A percentile compares a stretch with the other conserved stretches of the same genome.
These are phyloP conservation scores for Muscicapa comitata DNA, from an alignment of 2,797 vertebrate genomes.

Conservation along the genomic window DNA sequence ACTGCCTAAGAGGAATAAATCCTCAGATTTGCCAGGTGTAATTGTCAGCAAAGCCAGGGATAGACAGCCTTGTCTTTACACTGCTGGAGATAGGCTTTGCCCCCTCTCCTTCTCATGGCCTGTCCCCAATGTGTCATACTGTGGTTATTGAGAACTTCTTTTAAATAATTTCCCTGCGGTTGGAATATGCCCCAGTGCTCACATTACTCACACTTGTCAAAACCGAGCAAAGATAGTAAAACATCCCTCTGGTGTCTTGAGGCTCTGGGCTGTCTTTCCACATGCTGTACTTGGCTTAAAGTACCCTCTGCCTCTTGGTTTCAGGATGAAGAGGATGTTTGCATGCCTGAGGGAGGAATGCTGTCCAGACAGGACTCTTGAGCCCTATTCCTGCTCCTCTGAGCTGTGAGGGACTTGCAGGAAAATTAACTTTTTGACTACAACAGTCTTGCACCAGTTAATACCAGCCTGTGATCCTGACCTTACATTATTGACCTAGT, in stretches of 20 bases:
- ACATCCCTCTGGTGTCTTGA: neutral
- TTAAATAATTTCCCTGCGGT: constrained; percentile 15
- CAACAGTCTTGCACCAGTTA: neutral
- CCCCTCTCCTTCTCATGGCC: neutral
- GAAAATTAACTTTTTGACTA: neutral
- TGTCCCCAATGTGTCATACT: neutral
- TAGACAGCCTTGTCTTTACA: neutral
- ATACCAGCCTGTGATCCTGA: neutral
- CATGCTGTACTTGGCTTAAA: neutral
- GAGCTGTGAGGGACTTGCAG: neutral
- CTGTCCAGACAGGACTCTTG: neutral
- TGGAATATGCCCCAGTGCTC: constrained; percentile 4
- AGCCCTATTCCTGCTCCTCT: neutral
- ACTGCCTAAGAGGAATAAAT: neutral
- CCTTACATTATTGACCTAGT: neutral
- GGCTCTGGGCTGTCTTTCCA: neutral
- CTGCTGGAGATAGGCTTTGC: neutral
- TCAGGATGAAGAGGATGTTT: neutral
- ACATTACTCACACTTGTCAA: constrained; percentile 31
- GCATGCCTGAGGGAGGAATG: neutral
- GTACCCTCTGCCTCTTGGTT: neutral
- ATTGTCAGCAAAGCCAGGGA: neutral
- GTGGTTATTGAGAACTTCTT: neutral
- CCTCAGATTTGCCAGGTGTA: constrained; percentile 6
- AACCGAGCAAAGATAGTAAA: neutral